These are phyloP conservation scores for Dynastes grantii DNA, from an alignment of 2,888 invertebrate genomes.

Conservation along the genomic window DNA sequence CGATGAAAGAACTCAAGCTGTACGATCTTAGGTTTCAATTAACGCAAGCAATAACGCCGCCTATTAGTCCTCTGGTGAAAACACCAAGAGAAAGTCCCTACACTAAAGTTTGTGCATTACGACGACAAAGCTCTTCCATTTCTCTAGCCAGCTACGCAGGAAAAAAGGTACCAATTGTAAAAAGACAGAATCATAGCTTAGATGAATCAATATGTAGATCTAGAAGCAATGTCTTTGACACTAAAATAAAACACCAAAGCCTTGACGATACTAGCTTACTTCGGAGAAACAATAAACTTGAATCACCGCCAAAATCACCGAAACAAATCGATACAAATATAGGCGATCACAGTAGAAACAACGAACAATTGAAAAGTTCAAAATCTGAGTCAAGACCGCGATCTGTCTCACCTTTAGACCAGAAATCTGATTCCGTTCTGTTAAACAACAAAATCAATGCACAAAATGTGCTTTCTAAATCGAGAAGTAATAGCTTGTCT, in stretches of 20 bases:
- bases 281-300: constrained; percentile 53
- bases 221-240: constrained; percentile 70
- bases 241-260: constrained; percentile 79
- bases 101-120: constrained; percentile 90
- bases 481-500: constrained; percentile 65
- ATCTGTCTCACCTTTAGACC: constrained; percentile 69
- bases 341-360: constrained; percentile 43
- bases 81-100: constrained; percentile 89
- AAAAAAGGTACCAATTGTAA: constrained; percentile 66
- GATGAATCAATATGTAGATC: constrained; percentile 79
- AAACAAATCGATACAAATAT: constrained; percentile 47
- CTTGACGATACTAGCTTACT: constrained; percentile 76
- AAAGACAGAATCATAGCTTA: constrained; percentile 82
- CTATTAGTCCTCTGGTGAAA: constrained; percentile 80
- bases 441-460: constrained; percentile 65
- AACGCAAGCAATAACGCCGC: constrained; percentile 76
- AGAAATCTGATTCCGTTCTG: constrained; percentile 67
- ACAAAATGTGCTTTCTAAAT: constrained; percentile 58
- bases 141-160: constrained; percentile 77
- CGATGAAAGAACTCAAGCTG: constrained; percentile 78
- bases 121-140: constrained; percentile 88
- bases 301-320: constrained; percentile 55
- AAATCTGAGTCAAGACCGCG: constrained; percentile 63
- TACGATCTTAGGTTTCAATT: constrained; percentile 81
- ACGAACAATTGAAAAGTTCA: constrained; percentile 32